phyloP scores from a whole-genome alignment of 1,140 invertebrate species.

The Palaemon carinicauda region DNA sequence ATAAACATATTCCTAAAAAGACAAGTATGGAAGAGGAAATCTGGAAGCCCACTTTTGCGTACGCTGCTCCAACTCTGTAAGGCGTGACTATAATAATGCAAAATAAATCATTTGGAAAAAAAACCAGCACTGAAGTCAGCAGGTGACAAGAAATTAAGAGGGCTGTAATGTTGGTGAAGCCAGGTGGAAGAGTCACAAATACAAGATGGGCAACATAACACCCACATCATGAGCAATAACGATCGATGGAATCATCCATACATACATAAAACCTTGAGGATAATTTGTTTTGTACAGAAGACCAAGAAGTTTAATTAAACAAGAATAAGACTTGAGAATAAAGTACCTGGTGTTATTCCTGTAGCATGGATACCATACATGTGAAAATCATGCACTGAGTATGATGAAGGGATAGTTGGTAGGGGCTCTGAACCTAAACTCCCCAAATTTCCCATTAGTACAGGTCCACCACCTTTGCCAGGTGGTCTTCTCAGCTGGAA shows the following conservation, averaged over 20 bases:
- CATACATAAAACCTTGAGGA: no score
- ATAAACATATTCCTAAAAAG: no score
- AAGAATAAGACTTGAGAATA: not conserved
- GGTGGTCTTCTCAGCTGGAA: constrained; percentile 89
- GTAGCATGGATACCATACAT: constrained; percentile 82
- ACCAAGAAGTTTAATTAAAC: no score
- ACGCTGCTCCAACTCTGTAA: no score
- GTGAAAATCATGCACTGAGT: constrained; percentile 95
- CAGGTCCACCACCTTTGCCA: constrained; percentile 62
- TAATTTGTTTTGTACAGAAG: no score
- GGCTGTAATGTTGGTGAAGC: not conserved
- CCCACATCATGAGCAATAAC: no score
- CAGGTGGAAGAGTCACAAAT: not conserved
- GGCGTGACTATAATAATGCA: not conserved
- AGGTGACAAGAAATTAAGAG: not conserved
- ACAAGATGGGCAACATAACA: not conserved
- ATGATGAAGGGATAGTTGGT: constrained; percentile 87
- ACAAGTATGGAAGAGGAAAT: not conserved
- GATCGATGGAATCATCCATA: no score
- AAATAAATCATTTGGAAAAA: not conserved
- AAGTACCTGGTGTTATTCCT: constrained; percentile 74
- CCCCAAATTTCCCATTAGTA: constrained; percentile 56
- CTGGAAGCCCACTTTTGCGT: no score
- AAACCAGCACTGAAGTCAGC: not conserved
- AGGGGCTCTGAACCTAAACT: constrained; percentile 72